Evolutionary conservation across 2,113 vertebrate species (phyloP), one percentile per base, ranked within the genome.

Genomic region (Prunella himalayana): DNA sequence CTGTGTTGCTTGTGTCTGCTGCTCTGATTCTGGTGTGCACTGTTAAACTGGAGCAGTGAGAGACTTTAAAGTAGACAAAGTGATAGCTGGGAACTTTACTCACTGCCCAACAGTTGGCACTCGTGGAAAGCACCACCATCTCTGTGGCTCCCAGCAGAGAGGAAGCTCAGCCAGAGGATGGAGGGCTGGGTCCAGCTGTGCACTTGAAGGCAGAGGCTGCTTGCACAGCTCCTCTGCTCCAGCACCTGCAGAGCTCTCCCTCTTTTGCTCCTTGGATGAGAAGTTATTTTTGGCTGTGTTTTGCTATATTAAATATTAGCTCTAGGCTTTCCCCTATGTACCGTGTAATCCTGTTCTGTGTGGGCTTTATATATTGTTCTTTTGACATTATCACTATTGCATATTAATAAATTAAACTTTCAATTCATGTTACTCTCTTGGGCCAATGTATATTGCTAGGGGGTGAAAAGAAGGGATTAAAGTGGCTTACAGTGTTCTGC

Each of bases 401-500:
- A 88, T 97, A 94, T 94, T 96, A 96, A 95, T 96, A 94, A 93
- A 97, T 95, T 96, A 90, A 96, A 93, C 95, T 92, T 96, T 50
- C 91, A 90, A 95, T 96, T 96, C 92, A 1, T 76, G 80, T 61
- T 92, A 61, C 77, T 93, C 95, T 95, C 92, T 68, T 65, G 90
- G 88, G 94, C 88, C 92, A 85, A 92, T 56, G 83, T 78, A 93
- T 97, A 95, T 95, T 95, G 96, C 93, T 96, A 97, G 77, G 65
- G 73, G 90, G 83, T 89, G 90, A 92, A 95, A 91, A 90, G 81
- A 64, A 87, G 84, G 93, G 88, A 97, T 94, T 96, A 95, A 92
- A 80, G 28, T 37, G 64, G 70, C 54, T 96, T 96, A 96, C 23
- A 10, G 79, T 91, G 73, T 94, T 95, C 94, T 95, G 81, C 84